A percentile compares a stretch with the other conserved stretches of the same genome.
Evolutionary conservation across 2,888 invertebrate genomes (phyloP).

Genomic region (Poecilobothrus nobilitatus): DNA sequence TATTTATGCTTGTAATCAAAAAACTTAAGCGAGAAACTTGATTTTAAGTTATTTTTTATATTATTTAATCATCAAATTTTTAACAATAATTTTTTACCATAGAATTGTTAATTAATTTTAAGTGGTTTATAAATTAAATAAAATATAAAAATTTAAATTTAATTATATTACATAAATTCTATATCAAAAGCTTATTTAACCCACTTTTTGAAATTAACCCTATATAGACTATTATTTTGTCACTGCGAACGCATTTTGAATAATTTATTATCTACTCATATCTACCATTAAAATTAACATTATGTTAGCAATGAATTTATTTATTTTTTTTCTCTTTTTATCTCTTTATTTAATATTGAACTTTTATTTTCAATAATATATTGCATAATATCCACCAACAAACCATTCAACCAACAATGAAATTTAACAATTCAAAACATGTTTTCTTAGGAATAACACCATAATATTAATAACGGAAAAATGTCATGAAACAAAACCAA

Average conservation of each 20-base stretch:
- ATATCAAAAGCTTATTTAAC: neutral
- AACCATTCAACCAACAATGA: neutral
- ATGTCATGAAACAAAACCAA: too few relatives aligned
- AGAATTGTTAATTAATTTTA: too few relatives aligned
- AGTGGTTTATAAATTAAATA: neutral
- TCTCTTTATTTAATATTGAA: neutral
- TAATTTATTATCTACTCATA: neutral
- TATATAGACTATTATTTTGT: neutral
- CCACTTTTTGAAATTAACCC: neutral
- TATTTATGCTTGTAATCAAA: neutral
- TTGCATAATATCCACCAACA: neutral
- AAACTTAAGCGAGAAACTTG: constrained; percentile 2
- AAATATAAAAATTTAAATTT: neutral
- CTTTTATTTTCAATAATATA: neutral
- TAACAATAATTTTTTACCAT: too few relatives aligned
- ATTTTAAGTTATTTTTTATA: neutral
- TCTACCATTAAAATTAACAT: neutral
- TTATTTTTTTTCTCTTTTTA: neutral
- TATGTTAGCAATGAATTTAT: neutral
- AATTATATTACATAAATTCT: neutral
- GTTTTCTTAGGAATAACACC: too few relatives aligned
- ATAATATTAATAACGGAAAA: too few relatives aligned
- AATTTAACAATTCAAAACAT: too few relatives aligned
- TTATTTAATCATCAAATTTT: too few relatives aligned
- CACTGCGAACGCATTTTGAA: neutral